These are phyloP conservation scores for Chiridota heheva DNA, from an alignment of 35 echinoderm and acorn worm species.

Conservation along the genomic window DNA sequence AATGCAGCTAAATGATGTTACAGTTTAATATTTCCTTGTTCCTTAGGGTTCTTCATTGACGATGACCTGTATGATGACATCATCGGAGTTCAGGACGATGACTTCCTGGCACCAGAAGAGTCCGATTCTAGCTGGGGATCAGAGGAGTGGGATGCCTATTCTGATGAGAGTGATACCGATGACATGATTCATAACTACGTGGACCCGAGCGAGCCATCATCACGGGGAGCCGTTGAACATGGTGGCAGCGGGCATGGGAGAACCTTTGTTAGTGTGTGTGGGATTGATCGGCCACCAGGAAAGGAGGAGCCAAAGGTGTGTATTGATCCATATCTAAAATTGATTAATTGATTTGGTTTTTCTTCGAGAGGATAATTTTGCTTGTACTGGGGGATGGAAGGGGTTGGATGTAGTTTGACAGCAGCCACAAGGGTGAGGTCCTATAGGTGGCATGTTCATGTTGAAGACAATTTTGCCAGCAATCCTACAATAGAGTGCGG, in stretches of 20 bases:
- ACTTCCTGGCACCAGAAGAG: conserved; percentile 58
- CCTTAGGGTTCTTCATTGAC: conserved; percentile 89
- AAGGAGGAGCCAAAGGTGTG: conserved; percentile 78
- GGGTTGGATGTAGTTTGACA: too few species aligned
- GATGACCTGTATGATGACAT: conserved; percentile 90
- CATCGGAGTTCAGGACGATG: conserved; percentile 66
- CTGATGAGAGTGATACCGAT: conserved; percentile 76
- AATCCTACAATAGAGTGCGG: too few species aligned
- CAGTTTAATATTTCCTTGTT: background rate
- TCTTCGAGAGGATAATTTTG: too few species aligned
- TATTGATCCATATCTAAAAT: background rate
- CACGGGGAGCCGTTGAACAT: conserved; percentile 36
- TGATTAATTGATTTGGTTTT: too few species aligned
- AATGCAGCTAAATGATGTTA: too few species aligned
- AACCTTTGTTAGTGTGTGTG: conserved; percentile 20
- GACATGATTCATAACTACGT: conserved; percentile 77
- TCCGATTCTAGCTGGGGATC: conserved; percentile 88
- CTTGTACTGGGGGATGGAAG: too few species aligned
- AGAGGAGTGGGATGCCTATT: conserved; percentile 82
- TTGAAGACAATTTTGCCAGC: too few species aligned
- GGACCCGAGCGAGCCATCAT: conserved; percentile 60
- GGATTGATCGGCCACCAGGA: conserved; percentile 55
- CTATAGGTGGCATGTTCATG: too few species aligned
- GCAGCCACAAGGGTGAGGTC: too few species aligned
- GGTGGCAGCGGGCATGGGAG: conserved; percentile 28